Percentiles rank a stretch among this genome's conserved stretches.
phyloP scores from a whole-genome alignment of 2,888 invertebrate species.

The Caenorhabditis wallacei region DNA sequence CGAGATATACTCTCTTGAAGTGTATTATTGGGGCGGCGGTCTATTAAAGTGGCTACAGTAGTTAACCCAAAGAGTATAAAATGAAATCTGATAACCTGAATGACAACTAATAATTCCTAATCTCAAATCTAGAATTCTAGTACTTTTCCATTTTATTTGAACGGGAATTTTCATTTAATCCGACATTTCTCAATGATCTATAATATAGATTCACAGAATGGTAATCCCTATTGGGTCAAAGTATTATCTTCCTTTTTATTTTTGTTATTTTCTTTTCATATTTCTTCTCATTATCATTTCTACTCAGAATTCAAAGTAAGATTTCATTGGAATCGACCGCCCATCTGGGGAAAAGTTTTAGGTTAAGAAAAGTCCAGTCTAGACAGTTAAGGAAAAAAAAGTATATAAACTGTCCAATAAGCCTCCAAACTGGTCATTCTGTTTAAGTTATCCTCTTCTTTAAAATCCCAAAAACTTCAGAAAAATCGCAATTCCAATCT shows the following conservation, averaged over 20 bases:
- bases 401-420: neutral
- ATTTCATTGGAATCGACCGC: neutral
- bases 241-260: neutral
- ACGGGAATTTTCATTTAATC: neutral
- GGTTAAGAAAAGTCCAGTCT: neutral
- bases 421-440: neutral
- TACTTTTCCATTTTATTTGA: neutral
- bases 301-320: neutral
- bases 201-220: neutral
- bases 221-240: slow-evolving; percentile 8
- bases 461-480: no score
- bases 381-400: neutral
- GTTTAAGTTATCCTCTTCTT: neutral
- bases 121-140: neutral
- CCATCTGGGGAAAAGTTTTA: neutral
- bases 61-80: no score
- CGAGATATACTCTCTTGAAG: no score
- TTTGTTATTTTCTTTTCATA: neutral
- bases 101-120: neutral
- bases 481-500: no score
- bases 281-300: slow-evolving; percentile 1
- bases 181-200: neutral
- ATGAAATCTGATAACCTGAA: neutral
- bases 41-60: no score
- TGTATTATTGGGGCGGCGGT: no score